These are phyloP conservation scores for Tigriopus californicus DNA, from an alignment of 2,888 invertebrate species.

Conservation along the genomic window DNA sequence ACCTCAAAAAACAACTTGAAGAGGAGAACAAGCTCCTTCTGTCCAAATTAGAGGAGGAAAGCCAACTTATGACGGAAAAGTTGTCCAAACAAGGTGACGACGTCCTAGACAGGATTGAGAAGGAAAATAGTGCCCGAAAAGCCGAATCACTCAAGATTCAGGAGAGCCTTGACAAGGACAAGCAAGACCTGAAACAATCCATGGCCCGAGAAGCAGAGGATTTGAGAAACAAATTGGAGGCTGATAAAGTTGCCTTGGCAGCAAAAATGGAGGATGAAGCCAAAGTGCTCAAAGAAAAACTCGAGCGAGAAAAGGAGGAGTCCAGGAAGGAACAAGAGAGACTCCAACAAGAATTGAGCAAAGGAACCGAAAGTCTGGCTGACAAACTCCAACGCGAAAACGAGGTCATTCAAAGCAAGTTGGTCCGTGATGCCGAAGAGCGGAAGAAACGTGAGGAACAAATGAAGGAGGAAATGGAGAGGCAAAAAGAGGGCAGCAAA, in stretches of 20 bases:
- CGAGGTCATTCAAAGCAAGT: conserved; percentile 4
- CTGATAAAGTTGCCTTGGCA: not conserved
- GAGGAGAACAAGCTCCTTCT: not conserved
- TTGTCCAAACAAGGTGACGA: no score
- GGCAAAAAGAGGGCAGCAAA: not conserved
- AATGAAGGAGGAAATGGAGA: not conserved
- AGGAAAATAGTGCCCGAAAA: no score
- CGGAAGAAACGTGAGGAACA: not conserved
- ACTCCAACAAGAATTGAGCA: no score
- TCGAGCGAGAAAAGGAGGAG: conserved; percentile 4
- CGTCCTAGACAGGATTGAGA: no score
- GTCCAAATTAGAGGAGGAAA: no score
- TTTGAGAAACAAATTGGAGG: not conserved
- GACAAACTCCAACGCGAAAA: conserved; percentile 3
- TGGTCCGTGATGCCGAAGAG: not conserved
- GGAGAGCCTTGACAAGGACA: not conserved
- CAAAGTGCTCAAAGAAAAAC: not conserved
- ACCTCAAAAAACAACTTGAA: not conserved
- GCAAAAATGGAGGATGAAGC: not conserved
- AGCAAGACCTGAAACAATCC: not conserved
- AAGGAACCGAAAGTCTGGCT: not conserved
- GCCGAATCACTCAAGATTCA: no score
- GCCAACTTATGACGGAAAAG: no score
- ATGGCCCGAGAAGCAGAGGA: not conserved
- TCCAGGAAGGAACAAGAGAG: not conserved